Evolutionary conservation across 2,888 invertebrate species (phyloP).

Genomic region (Nomada goodeniana): DNA sequence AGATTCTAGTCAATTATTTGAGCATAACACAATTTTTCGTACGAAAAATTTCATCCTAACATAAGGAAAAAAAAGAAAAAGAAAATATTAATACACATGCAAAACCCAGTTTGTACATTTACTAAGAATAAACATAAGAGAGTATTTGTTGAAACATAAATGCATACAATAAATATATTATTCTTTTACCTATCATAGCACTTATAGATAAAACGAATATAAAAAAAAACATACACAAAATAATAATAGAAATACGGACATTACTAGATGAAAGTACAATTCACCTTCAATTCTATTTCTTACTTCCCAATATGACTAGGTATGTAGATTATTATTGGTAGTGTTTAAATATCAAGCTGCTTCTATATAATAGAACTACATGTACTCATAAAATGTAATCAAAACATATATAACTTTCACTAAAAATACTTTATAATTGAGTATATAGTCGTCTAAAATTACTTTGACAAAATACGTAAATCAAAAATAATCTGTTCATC

Average conservation of each 20-base stretch:
- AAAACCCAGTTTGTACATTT: slow-evolving; percentile 31
- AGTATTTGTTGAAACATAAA: slow-evolving; percentile 45
- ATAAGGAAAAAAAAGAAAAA: background rate
- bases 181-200: slow-evolving; percentile 33
- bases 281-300: slow-evolving; percentile 44
- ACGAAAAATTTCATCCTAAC: slow-evolving; percentile 4
- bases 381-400: slow-evolving; percentile 33
- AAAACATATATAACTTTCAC: slow-evolving; percentile 33
- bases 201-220: slow-evolving; percentile 39
- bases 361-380: slow-evolving; percentile 40
- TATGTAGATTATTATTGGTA: slow-evolving; percentile 57
- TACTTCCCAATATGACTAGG: slow-evolving; percentile 65
- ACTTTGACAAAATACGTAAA: slow-evolving; percentile 47
- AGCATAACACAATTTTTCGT: slow-evolving; percentile 26
- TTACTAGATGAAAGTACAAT: slow-evolving; percentile 32
- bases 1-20: slow-evolving; percentile 11
- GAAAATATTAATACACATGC: slow-evolving; percentile 21
- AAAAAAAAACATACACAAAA: slow-evolving; percentile 35
- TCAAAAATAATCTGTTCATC: slow-evolving; percentile 45
- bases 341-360: slow-evolving; percentile 55
- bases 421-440: slow-evolving; percentile 47
- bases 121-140: slow-evolving; percentile 33
- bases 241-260: slow-evolving; percentile 43
- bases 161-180: slow-evolving; percentile 49
- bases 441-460: slow-evolving; percentile 52